phyloP scores from a whole-genome alignment of 2,888 invertebrate genomes.

The Erebia palarica region DNA sequence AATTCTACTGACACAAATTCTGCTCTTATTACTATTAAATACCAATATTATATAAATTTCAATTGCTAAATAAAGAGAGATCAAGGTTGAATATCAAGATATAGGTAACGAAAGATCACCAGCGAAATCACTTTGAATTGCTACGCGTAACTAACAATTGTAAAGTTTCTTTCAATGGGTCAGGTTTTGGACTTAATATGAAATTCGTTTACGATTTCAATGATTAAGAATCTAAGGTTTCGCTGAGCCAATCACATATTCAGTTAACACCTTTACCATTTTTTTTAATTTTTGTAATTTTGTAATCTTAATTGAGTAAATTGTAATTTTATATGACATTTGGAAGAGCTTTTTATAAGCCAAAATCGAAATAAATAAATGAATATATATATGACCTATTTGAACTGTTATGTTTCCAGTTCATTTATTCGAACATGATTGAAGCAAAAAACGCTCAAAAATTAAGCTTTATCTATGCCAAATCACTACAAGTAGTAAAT shows the following conservation, averaged over 20 bases:
- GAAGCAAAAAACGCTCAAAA: neutral
- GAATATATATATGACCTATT: neutral
- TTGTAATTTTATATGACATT: too few species aligned
- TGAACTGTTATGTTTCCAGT: neutral
- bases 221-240: neutral
- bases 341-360: too few species aligned
- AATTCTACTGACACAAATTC: constrained; percentile 10
- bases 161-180: neutral
- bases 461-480: neutral
- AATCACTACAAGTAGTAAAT: neutral
- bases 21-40: neutral
- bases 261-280: too few species aligned
- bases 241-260: neutral
- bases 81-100: too few species aligned
- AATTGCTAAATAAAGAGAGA: too few species aligned
- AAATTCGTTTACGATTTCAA: neutral
- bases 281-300: too few species aligned
- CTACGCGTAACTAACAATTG: too few species aligned
- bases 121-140: too few species aligned
- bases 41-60: too few species aligned
- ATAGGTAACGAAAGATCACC: too few species aligned
- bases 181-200: neutral
- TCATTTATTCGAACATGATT: neutral
- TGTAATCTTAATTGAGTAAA: too few species aligned
- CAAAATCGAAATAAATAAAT: too few species aligned